Conservation (phyloP, 1,140 invertebrate species). For the Camponotus pennsylvanicus region DNA sequence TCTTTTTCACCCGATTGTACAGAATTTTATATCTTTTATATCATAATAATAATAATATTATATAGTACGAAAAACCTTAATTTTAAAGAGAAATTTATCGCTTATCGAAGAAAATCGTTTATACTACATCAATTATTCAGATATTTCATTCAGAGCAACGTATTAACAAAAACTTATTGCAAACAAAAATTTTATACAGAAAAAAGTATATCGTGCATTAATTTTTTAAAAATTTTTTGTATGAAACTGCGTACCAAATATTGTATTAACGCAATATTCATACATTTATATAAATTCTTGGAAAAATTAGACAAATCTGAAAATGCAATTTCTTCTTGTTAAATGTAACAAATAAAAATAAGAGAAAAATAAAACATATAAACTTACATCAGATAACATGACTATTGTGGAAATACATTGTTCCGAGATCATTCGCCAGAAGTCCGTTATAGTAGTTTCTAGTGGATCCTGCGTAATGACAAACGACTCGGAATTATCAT, state of each 20-base stretch:
- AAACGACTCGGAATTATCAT: slow-evolving; percentile 97
- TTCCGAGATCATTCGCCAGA: slow-evolving; percentile 98
- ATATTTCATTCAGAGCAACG: not conserved
- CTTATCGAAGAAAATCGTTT: not conserved
- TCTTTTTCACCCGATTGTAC: slow-evolving; percentile 52
- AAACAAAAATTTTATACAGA: not conserved
- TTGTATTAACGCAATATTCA: slow-evolving; percentile 57
- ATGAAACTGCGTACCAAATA: slow-evolving; percentile 62
- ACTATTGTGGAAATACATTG: slow-evolving; percentile 96
- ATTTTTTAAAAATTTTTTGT: not conserved
- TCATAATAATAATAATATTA: not conserved
- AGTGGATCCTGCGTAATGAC: slow-evolving; percentile 98
- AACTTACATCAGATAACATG: slow-evolving; percentile 96
- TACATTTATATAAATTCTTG: not conserved
- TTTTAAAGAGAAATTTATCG: not conserved
- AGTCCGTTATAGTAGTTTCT: slow-evolving; percentile 95
- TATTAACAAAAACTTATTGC: not conserved
- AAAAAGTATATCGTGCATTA: not conserved
- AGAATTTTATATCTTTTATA: not conserved
- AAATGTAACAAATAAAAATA: not conserved
- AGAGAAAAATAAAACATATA: slow-evolving; percentile 3
- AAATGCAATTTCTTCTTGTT: not conserved
- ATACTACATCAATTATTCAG: not conserved
- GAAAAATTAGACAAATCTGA: not conserved
- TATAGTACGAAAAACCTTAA: not conserved